phyloP scores from a whole-genome alignment of 2,888 invertebrate species.

The Drosophila infuscata region DNA sequence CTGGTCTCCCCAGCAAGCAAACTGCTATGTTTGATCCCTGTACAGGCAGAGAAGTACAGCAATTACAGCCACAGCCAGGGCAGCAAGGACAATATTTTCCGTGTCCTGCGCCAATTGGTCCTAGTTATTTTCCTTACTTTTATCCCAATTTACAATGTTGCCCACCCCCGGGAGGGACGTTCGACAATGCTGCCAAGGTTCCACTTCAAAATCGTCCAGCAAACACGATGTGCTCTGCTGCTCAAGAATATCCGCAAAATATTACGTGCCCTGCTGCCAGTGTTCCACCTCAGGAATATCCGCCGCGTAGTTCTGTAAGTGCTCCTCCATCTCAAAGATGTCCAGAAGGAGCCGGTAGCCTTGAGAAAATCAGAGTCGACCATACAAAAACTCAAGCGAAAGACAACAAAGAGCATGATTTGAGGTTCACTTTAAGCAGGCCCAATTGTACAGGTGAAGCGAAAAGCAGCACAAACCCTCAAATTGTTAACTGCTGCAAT shows the following conservation, averaged over 20 bases:
- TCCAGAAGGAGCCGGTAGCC: not conserved
- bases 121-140: not conserved
- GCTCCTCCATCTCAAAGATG: conserved; percentile 1
- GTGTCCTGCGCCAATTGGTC: too few relatives aligned
- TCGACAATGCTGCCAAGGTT: not conserved
- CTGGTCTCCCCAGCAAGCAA: conserved; percentile 56
- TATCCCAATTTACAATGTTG: conserved; percentile 2
- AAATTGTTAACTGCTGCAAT: conserved; percentile 35
- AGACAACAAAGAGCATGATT: not conserved
- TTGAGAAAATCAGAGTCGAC: not conserved
- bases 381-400: not conserved
- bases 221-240: not conserved
- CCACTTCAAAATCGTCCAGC: not conserved
- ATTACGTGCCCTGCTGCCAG: not conserved
- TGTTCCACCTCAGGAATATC: too few relatives aligned
- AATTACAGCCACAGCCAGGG: not conserved
- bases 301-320: not conserved
- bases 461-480: not conserved
- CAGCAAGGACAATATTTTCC: not conserved
- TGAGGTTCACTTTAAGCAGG: not conserved
- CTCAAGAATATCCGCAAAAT: not conserved
- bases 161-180: not conserved
- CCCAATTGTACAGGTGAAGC: not conserved
- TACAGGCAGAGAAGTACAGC: conserved; percentile 38
- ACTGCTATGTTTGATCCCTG: conserved; percentile 61